A percentile compares a stretch with the other conserved stretches of the same genome.
Conservation (phyloP, 2,797 vertebrate genomes). For the Tragopan temminckii region DNA sequence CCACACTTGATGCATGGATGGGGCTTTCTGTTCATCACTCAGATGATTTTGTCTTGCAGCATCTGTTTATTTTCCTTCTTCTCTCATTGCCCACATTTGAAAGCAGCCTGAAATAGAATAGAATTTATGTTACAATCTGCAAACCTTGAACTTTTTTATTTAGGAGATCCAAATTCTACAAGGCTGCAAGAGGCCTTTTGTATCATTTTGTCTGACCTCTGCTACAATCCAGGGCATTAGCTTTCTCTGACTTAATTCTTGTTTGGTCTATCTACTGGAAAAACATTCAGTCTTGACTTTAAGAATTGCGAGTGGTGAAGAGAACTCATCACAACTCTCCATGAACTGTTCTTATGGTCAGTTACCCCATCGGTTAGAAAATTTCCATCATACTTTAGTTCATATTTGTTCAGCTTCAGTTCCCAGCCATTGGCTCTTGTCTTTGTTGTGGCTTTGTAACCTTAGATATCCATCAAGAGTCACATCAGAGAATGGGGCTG, state of each 20-base stretch:
- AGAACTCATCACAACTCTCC: constrained; percentile 27
- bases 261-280: constrained; percentile 66
- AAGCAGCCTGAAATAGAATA: constrained; percentile 62
- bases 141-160: constrained; percentile 52
- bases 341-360: constrained; percentile 43
- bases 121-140: constrained; percentile 35
- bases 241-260: constrained; percentile 60
- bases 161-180: constrained; percentile 10
- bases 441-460: not conserved
- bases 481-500: not conserved
- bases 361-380: constrained; percentile 55
- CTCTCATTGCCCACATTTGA: constrained; percentile 48
- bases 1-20: constrained; percentile 50
- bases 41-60: constrained; percentile 46
- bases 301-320: not conserved
- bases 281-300: constrained; percentile 50
- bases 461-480: not conserved
- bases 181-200: not conserved
- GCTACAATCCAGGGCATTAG: constrained; percentile 29
- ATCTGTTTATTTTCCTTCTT: constrained; percentile 65
- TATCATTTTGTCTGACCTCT: constrained; percentile 61
- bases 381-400: constrained; percentile 37
- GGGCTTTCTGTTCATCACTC: constrained; percentile 49
- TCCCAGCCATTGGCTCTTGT: not conserved
- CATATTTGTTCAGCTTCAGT: not conserved